These are phyloP conservation scores for Lysiphlebus fabarum DNA, from an alignment of 1,140 invertebrate genomes.

Conservation along the genomic window DNA sequence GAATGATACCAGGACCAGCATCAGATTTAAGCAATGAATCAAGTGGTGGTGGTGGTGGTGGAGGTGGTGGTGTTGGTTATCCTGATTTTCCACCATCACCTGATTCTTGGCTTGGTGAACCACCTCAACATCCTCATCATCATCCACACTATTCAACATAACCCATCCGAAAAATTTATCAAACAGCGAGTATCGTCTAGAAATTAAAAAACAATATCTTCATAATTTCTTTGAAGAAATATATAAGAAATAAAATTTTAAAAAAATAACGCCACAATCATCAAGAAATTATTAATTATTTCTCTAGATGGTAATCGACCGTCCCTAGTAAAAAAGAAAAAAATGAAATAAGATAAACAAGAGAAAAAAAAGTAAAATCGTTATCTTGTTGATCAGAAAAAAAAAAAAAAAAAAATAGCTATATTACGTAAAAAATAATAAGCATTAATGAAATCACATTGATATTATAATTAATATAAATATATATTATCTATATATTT, in stretches of 20 bases:
- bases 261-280: constrained; percentile 22
- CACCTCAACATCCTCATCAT: constrained; percentile 60
- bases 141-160: constrained; percentile 50
- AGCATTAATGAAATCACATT: constrained; percentile 26
- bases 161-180: constrained; percentile 38
- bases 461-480: constrained; percentile 49
- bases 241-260: too few species aligned
- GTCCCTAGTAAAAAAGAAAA: constrained; percentile 16
- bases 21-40: constrained; percentile 78
- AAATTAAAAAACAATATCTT: too few species aligned
- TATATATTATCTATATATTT: constrained; percentile 53
- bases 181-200: constrained; percentile 20
- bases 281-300: too few species aligned
- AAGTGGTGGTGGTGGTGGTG: constrained; percentile 40
- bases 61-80: constrained; percentile 58
- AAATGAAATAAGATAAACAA: neutral
- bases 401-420: too few species aligned
- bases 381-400: constrained; percentile 10
- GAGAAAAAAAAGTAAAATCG: constrained; percentile 1
- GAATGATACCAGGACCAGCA: constrained; percentile 62
- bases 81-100: constrained; percentile 90
- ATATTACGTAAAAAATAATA: constrained; percentile 14
- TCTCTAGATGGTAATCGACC: constrained; percentile 15
- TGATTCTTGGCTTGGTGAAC: constrained; percentile 86
- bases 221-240: too few species aligned